These are phyloP conservation scores for Catharus minimus DNA, from an alignment of 2,113 vertebrate genomes.

Conservation along the genomic window DNA sequence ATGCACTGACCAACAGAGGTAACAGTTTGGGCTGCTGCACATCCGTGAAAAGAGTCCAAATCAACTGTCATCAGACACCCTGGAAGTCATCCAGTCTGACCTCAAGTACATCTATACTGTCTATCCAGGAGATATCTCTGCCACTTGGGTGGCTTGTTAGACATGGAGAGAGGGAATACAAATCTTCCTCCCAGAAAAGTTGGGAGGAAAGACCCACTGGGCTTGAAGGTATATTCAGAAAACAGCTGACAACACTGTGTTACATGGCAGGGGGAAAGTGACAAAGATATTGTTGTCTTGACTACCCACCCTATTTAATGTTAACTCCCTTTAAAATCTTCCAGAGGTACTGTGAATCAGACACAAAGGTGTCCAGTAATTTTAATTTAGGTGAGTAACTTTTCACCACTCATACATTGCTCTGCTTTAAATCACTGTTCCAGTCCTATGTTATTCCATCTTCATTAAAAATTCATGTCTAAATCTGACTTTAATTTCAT, in stretches of 20 bases:
- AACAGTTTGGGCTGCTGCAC: background rate
- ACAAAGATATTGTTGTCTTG: background rate
- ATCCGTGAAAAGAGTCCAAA: background rate
- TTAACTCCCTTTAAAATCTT: background rate
- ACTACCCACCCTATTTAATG: background rate
- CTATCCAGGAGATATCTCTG: background rate
- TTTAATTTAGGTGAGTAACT: background rate
- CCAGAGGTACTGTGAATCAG: background rate
- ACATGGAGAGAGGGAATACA: background rate
- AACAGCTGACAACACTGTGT: background rate
- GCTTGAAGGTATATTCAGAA: background rate
- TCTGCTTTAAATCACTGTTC: background rate
- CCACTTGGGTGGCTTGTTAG: background rate
- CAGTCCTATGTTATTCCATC: background rate
- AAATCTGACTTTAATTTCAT: constrained; percentile 6
- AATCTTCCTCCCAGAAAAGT: background rate
- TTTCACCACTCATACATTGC: background rate
- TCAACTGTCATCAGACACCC: background rate
- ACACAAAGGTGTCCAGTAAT: background rate
- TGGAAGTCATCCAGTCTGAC: background rate
- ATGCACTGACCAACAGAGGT: fast-evolving
- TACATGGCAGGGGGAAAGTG: background rate
- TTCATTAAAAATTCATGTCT: background rate
- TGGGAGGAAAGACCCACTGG: background rate
- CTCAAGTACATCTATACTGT: background rate